Conservation (phyloP, 2,797 vertebrate genomes). For the Artibeus lituratus region DNA sequence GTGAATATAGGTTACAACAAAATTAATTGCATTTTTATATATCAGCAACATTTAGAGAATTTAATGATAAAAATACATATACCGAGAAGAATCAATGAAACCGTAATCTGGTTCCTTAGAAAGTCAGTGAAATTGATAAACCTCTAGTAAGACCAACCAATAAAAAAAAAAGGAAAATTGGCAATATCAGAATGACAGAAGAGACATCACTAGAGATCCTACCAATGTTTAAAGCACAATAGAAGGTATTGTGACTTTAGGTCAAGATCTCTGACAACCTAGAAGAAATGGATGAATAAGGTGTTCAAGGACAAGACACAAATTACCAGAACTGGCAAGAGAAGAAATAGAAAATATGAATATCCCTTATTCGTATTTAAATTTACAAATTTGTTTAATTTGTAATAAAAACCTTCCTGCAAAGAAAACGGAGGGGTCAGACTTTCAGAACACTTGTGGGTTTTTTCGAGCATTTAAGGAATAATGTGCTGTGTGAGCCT, state of each 20-base stretch:
- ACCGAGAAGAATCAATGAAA: neutral
- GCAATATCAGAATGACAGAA: neutral
- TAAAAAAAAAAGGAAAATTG: neutral
- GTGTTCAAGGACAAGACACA: neutral
- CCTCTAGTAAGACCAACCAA: neutral
- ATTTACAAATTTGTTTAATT: too few relatives aligned
- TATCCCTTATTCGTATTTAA: too few relatives aligned
- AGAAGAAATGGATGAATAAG: neutral
- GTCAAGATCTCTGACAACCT: neutral
- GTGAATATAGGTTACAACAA: neutral
- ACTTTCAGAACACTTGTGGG: neutral
- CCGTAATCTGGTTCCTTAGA: neutral
- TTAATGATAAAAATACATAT: neutral
- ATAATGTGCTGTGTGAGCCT: rapidly evolving
- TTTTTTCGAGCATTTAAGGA: neutral
- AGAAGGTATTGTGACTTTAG: neutral
- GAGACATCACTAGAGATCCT: neutral
- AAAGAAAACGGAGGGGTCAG: neutral
- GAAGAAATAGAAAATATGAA: neutral
- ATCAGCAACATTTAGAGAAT: neutral
- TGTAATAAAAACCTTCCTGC: neutral
- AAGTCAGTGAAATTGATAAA: neutral
- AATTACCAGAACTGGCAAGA: neutral
- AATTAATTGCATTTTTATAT: neutral
- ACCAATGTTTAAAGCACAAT: neutral